Conservation (phyloP, 2,888 invertebrate species). For the Oligia fasciuncula region DNA sequence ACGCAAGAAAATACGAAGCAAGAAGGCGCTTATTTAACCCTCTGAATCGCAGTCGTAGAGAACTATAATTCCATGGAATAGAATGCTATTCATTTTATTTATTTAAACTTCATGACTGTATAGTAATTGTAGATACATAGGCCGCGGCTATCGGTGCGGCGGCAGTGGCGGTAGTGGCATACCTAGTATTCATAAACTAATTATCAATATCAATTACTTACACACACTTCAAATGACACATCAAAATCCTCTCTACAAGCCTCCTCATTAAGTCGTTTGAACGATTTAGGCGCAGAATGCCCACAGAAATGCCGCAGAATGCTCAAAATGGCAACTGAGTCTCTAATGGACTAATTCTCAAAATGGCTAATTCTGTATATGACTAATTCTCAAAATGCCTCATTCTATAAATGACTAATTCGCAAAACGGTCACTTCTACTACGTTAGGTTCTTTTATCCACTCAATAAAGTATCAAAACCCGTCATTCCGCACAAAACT, state of each 20-base stretch:
- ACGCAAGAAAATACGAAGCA: neutral
- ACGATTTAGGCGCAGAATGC: no score
- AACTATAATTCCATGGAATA: no score
- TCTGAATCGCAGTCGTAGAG: no score
- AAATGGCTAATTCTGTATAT: no score
- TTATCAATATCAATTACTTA: neutral
- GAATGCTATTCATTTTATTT: neutral
- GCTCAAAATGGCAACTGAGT: no score
- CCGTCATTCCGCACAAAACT: constrained; percentile 53
- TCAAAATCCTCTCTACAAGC: neutral
- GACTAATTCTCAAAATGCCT: no score
- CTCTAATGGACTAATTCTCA: no score
- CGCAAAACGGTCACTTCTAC: no score
- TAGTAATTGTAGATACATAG: neutral
- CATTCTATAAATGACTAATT: no score
- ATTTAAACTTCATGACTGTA: neutral
- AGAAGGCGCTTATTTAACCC: neutral
- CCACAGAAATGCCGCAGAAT: no score
- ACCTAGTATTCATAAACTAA: neutral
- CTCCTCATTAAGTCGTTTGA: no score
- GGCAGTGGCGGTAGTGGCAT: neutral
- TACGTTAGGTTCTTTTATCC: neutral
- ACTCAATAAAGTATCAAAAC: constrained; percentile 70
- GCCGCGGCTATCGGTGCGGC: neutral
- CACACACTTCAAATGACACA: neutral